phyloP scores from a whole-genome alignment of 2,113 vertebrate genomes.

The Plectropomus leopardus region DNA sequence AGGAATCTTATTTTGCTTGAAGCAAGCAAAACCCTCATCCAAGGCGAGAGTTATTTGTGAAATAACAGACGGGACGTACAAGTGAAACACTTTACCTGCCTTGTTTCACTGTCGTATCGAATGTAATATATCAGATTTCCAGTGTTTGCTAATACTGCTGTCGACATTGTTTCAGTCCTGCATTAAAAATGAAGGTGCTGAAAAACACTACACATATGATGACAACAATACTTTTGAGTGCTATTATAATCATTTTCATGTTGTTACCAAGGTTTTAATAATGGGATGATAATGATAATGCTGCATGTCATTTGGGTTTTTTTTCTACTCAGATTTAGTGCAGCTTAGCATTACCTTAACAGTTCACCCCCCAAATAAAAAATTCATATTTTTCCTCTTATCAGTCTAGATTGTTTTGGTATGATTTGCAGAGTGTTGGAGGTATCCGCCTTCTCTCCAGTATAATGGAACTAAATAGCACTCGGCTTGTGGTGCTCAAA shows the following conservation, averaged over 20 bases:
- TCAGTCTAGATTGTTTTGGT: no score
- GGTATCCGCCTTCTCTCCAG: no score
- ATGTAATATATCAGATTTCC: conserved; percentile 23
- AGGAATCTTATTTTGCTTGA: not conserved
- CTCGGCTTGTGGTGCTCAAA: no score
- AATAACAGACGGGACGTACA: not conserved
- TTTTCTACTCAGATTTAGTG: not conserved
- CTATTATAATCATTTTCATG: not conserved
- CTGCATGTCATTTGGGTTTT: not conserved
- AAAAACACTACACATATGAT: not conserved
- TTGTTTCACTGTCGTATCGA: conserved; percentile 21
- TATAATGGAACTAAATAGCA: no score
- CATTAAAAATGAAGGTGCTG: not conserved
- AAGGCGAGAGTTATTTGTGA: not conserved
- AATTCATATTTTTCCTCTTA: no score
- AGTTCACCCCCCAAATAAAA: no score
- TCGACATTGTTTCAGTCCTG: not conserved
- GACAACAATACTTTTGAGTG: not conserved
- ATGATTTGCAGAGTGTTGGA: no score
- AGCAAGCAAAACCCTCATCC: not conserved
- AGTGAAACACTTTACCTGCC: not conserved
- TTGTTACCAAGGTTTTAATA: not conserved
- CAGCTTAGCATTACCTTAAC: not conserved
- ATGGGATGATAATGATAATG: not conserved
- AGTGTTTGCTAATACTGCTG: not conserved